Percentiles rank a stretch among this genome's conserved stretches.
Conservation (phyloP, 2,888 invertebrate genomes). For the Coelinius sp. region DNA sequence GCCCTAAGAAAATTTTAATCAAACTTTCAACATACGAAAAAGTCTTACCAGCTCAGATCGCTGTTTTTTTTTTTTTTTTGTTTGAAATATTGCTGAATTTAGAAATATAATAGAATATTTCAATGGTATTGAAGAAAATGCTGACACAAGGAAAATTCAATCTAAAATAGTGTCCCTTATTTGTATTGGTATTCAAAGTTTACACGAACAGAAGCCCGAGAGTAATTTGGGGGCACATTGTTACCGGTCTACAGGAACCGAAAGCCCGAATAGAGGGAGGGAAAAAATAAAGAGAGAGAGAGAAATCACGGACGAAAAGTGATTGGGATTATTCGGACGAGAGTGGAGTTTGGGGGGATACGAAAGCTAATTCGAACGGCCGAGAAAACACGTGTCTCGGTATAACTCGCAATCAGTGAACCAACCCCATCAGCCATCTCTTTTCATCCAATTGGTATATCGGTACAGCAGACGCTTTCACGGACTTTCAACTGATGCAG, state of each 20-base stretch:
- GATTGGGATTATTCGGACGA: conserved; percentile 39
- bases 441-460: conserved; percentile 11
- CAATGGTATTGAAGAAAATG: neutral
- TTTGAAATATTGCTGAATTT: conserved; percentile 19
- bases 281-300: conserved; percentile 3
- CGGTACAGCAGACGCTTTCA: neutral
- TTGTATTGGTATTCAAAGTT: conserved; percentile 35
- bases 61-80: neutral
- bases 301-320: conserved; percentile 30
- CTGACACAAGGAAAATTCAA: neutral
- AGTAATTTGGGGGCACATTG: conserved; percentile 35
- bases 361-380: conserved; percentile 47
- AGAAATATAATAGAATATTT: neutral
- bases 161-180: conserved; percentile 23
- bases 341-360: conserved; percentile 17
- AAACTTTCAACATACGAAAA: conserved; percentile 19
- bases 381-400: conserved; percentile 51
- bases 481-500: neutral
- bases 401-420: conserved; percentile 30
- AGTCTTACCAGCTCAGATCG: neutral
- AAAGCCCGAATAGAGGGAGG: neutral
- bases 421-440: neutral
- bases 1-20: conserved; percentile 25
- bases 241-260: conserved; percentile 19
- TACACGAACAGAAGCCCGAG: conserved; percentile 18